Evolutionary conservation across 2,113 vertebrate genomes (phyloP), one percentile per base, ranked within the genome.

Genomic region (Copsychus sechellarum): DNA sequence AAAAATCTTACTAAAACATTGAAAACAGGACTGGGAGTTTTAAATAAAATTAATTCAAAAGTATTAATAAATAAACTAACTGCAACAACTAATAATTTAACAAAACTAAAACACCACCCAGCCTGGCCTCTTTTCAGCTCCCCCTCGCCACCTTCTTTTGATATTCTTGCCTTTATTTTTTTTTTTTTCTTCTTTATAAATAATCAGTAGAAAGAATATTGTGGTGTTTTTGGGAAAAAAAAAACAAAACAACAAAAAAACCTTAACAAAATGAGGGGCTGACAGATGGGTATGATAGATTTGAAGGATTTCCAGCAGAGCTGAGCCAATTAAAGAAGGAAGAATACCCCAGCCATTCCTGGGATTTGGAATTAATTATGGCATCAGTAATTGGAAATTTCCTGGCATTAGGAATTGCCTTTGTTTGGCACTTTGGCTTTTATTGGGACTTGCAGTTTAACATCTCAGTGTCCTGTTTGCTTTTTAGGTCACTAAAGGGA

Each of bases 141-240:
- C 5, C 29, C 65, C 54, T 12, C 19, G 2, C 33, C 48, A 36
- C 54, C 54, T 40, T 12, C 43, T 15, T 67, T n/a, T 0, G 1
- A 18, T 24, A 42, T 60, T 8, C 11, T 18, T 33, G 23, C 4
- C 0, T 1, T 11, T 38, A 38, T 0, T 40, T 50, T 65, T 66
- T 40, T 0, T 48, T 48, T 67, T 73, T 36, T 11, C 3, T 3
- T 31, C 67, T 26, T 54, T 6, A 0, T 22, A 3, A 4, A 14
- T n/a, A 16, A 34, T 65, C 8, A 2, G 54, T 80, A 17, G 34
- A 23, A 61, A 17, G 54, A 58, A 17, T 18, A 1, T 25, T 15
- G 12, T 56, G 72, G 45, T 5, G 11, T 43, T 79, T 38, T 16
- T 16, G 43, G 36, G 9, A 23, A 40, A 1, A 51, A 7, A 54